Base-by-base conservation (phyloP, 2,113 vertebrate species). In the Damaliscus lunatus region DNA sequence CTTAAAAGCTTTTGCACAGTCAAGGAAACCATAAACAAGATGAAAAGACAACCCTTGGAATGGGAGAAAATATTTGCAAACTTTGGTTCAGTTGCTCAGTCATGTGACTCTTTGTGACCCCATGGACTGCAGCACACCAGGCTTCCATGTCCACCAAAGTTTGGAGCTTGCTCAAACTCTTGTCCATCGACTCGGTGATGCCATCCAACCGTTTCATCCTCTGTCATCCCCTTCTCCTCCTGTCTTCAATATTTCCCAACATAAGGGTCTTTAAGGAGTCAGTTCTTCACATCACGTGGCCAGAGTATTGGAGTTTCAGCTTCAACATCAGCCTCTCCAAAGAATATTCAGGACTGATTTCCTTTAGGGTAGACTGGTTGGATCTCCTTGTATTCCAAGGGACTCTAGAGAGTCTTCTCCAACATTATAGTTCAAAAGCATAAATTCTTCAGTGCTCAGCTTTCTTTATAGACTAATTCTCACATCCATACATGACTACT, bases 381-480 rank as follows among this genome's bases (percentile, higher is more conserved):
- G n/a, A 36, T 36, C n/a, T 71, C 17, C 64, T 71, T 71, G 64
- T 10, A 71, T 10, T 36, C 17, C 17, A 71, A 71, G 9, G 17
- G 64, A 71, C n/a, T 71, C 64, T 71, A 11, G 8, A 36, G 17
- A 71, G 17, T 36, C n/a, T 71, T 71, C 64, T 71, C 64, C 64
- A 71, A 36, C n/a, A 71, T 17, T n/a, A 11, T n/a, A 71, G n/a
- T 71, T 71, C 17, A 71, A 36, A 71, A 71, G n/a, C 64, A 71
- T 71, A n/a, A 71, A 11, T 71, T 71, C 64, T 71, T 71, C 5
- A 1, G 17, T 0, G 0, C n/a, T 71, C n/a, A 36, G 64, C n/a
- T 36, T 71, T 71, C 67, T 40, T 40, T 36, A 36, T 12, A 23
- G 19, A 40, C n/a, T 6, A 71, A 71, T 19, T 40, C 67, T 36